Percentiles rank a stretch among this genome's conserved stretches.
These are phyloP conservation scores for Hetaerina titia DNA, from an alignment of 2,888 invertebrate species.

Conservation along the genomic window DNA sequence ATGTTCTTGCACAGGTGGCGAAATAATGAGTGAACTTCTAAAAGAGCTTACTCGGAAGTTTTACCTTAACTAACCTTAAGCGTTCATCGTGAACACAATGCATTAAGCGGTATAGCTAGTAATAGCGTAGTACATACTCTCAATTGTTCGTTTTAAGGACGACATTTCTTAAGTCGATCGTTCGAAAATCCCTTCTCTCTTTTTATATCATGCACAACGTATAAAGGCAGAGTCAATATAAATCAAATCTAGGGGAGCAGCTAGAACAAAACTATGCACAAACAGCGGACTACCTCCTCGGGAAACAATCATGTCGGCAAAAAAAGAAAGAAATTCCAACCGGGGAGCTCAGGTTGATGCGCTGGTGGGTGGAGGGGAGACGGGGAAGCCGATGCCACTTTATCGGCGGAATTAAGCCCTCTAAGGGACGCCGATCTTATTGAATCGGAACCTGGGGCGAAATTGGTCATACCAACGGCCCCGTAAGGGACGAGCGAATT, in stretches of 20 bases:
- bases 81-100: too few relatives aligned
- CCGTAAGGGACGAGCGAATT: not conserved
- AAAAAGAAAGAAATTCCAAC: not conserved
- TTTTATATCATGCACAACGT: too few relatives aligned
- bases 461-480: slow-evolving; percentile 5
- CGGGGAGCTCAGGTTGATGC: not conserved
- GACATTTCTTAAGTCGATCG: too few relatives aligned
- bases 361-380: not conserved
- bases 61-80: too few relatives aligned
- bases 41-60: too few relatives aligned
- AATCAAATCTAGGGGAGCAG: not conserved
- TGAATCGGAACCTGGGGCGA: not conserved
- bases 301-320: not conserved
- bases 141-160: too few relatives aligned
- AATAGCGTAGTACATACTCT: too few relatives aligned
- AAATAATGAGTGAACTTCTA: too few relatives aligned
- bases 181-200: too few relatives aligned
- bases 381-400: not conserved
- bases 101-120: too few relatives aligned
- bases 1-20: too few relatives aligned
- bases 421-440: not conserved
- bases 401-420: slow-evolving; percentile 10
- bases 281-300: not conserved
- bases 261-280: not conserved
- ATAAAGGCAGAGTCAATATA: too few relatives aligned